phyloP scores from a whole-genome alignment of 1,140 invertebrate genomes.

The Eriocheir sinensis region DNA sequence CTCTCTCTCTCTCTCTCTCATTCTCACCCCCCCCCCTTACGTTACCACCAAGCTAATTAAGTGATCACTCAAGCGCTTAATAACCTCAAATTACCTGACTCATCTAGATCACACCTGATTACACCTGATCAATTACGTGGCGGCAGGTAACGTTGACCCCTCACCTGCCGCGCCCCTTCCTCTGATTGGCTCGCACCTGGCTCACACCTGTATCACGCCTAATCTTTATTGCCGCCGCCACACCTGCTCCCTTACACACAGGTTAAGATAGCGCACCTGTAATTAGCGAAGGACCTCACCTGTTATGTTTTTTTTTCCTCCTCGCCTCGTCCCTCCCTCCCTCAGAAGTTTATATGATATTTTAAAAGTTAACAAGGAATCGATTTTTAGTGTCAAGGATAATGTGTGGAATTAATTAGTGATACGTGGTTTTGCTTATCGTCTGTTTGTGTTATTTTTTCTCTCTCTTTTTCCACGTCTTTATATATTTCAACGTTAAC shows the following conservation, averaged over 20 bases:
- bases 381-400: too few species aligned
- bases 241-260: neutral
- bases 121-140: neutral
- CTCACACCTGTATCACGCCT: neutral
- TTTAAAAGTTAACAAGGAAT: too few species aligned
- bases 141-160: neutral
- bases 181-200: too few species aligned
- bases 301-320: too few species aligned
- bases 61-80: slow-evolving; percentile 1
- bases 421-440: too few species aligned
- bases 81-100: slow-evolving; percentile 25
- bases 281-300: neutral
- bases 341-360: too few species aligned
- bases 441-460: too few species aligned
- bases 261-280: neutral
- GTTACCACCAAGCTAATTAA: neutral
- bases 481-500: too few species aligned
- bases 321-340: too few species aligned
- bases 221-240: neutral
- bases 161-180: too few species aligned
- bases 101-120: neutral
- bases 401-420: too few species aligned
- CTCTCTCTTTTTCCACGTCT: too few species aligned
- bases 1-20: neutral
- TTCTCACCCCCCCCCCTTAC: neutral